Evolutionary conservation across 1,140 invertebrate species (phyloP), one percentile per base, ranked within the genome.

Genomic region (Caenorhabditis inopinata): DNA sequence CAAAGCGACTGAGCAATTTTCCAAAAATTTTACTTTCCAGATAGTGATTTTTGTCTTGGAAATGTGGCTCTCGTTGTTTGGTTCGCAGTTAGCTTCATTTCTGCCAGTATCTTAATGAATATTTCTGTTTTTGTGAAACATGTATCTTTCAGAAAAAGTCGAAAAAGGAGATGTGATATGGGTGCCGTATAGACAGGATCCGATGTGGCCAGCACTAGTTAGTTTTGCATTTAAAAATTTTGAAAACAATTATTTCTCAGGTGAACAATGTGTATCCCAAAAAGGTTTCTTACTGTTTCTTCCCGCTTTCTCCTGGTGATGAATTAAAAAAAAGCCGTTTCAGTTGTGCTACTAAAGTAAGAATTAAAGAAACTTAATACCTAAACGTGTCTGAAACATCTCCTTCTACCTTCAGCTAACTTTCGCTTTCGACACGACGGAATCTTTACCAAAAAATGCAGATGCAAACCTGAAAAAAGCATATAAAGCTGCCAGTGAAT

Each of bases 271-370:
- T 76, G 2, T 83, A 83, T 49, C 48, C 51, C 2, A 83, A 83
- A 53, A 83, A 83, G 46, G 46, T 83, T 11, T 68, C 74, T 14
- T 83, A 83, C 47, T 23, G 21, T 14, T 83, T 83, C 38, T 75
- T 83, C 46, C 82, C 82, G 4, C 81, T 83, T 11, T 12, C 68
- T 14, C 1, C 27, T n/a, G 27, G 16, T n/a, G n/a, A 78, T 7
- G 46, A 74, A 21, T 9, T 9, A 18, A 76, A 38, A 38, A 51
- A 29, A 49, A 76, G 14, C 25, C 46, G 46, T 14, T 76, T 76
- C 25, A 53, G 45, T 38, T 76, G 46, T n/a, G 27, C 42, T 47
- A 23, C 74, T 3, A 76, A 76, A 48, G 74, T 76, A 32, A 51
- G 48, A 51, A 7, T 7, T 7, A 51, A 25, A 51, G n/a, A n/a